phyloP scores from a whole-genome alignment of 2,888 invertebrate species.

The Himalopsyche tibetana region DNA sequence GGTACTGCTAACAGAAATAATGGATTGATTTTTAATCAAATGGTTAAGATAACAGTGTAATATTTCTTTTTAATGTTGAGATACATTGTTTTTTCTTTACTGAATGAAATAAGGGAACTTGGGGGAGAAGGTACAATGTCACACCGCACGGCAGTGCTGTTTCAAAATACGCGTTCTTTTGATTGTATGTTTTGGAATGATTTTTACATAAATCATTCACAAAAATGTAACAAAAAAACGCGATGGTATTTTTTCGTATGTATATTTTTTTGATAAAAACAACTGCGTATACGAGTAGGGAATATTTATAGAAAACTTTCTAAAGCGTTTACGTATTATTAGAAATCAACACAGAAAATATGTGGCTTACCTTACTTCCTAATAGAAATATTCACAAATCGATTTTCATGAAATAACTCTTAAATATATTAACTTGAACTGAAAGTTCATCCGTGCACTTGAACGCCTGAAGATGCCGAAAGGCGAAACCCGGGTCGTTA shows the following conservation, averaged over 20 bases:
- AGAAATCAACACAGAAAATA: not conserved
- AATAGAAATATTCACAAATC: too few relatives aligned
- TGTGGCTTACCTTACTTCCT: too few relatives aligned
- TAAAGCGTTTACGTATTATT: not conserved
- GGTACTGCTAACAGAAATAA: too few relatives aligned
- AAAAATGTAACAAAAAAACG: constrained; percentile 7
- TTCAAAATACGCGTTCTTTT: not conserved
- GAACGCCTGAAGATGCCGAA: too few relatives aligned
- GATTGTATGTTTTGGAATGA: constrained; percentile 34
- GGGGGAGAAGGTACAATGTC: not conserved
- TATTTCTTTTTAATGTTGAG: not conserved
- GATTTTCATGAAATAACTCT: too few relatives aligned
- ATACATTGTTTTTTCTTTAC: not conserved
- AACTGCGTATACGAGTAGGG: not conserved
- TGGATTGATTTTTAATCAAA: too few relatives aligned
- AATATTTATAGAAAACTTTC: constrained; percentile 7
- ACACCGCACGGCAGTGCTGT: not conserved
- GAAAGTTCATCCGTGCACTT: too few relatives aligned
- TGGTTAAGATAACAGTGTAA: too few relatives aligned
- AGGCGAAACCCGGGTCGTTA: too few relatives aligned
- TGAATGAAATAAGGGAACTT: constrained; percentile 22
- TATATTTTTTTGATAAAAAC: not conserved
- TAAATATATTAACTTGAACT: too few relatives aligned
- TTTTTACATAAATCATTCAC: constrained; percentile 24
- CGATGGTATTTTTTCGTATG: not conserved